Percentiles rank a stretch among this genome's conserved stretches.
Evolutionary conservation across 2,113 vertebrate species (phyloP).

Genomic region (Cinclus mexicanus): DNA sequence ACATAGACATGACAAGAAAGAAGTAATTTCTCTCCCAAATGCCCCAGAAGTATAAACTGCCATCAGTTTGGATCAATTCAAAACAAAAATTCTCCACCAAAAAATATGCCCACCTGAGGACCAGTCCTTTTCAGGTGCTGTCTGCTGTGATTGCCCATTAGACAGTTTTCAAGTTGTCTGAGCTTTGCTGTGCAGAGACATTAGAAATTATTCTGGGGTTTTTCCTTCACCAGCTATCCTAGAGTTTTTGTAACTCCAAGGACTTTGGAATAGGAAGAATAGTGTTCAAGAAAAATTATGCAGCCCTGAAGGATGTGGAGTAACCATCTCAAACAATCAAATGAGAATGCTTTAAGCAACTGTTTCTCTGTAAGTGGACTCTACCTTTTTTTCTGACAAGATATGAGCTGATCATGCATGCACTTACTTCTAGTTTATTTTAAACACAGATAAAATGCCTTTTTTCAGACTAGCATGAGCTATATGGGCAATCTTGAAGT

Average conservation of each 20-base stretch:
- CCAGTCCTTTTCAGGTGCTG: not conserved
- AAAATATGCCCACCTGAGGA: not conserved
- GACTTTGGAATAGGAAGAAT: not conserved
- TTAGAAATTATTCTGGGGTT: not conserved
- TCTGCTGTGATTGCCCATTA: not conserved
- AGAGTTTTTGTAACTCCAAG: not conserved
- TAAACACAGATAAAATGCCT: not conserved
- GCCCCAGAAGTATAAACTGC: not conserved
- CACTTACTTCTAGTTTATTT: not conserved
- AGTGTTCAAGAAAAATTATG: not conserved
- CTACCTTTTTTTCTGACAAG: not conserved
- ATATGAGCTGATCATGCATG: accelerated
- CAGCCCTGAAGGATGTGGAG: not conserved
- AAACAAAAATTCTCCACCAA: not conserved
- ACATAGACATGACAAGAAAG: not conserved
- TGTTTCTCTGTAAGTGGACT: not conserved
- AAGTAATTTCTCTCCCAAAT: not conserved
- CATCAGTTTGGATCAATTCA: not conserved
- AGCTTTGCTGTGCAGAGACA: not conserved
- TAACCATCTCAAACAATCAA: not conserved
- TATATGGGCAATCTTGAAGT: not conserved
- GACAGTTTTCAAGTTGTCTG: not conserved
- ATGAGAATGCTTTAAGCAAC: not conserved
- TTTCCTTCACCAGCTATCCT: not conserved
- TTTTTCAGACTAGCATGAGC: not conserved